Conservation (phyloP, 2,113 vertebrate species). For the Potamarius usumacintae region DNA sequence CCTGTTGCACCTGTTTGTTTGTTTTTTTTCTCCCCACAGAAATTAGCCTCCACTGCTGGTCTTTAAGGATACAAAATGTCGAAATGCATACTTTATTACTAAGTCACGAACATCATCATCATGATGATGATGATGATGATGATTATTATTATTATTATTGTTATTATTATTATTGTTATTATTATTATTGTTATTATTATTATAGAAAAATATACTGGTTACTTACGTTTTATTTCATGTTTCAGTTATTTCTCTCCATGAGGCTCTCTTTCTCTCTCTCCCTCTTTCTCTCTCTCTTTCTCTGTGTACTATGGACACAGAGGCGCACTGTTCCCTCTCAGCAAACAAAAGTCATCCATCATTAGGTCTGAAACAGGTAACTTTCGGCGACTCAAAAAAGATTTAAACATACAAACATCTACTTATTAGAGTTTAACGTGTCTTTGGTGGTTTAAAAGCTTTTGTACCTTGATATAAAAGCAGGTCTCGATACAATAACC, state of each 20-base stretch:
- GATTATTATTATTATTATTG: too few species aligned
- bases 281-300: not conserved
- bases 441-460: not conserved
- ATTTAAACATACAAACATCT: not conserved
- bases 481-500: not conserved
- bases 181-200: too few species aligned
- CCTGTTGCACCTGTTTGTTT: too few species aligned
- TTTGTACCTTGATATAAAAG: not conserved
- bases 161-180: too few species aligned
- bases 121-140: too few species aligned
- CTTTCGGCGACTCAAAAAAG: not conserved
- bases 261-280: not conserved
- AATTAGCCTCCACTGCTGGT: not conserved
- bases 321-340: not conserved
- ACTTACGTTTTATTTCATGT: conserved; percentile 22
- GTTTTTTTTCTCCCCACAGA: too few species aligned
- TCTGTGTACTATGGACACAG: not conserved
- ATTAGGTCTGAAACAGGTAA: not conserved
- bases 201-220: not conserved
- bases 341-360: not conserved
- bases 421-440: not conserved
- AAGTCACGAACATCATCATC: not conserved
- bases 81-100: not conserved
- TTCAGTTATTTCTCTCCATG: not conserved
- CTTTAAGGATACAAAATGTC: not conserved